A percentile compares a stretch with the other conserved stretches of the same genome.
Conservation (phyloP, 2,113 vertebrate genomes). For the Carassius gibelio region DNA sequence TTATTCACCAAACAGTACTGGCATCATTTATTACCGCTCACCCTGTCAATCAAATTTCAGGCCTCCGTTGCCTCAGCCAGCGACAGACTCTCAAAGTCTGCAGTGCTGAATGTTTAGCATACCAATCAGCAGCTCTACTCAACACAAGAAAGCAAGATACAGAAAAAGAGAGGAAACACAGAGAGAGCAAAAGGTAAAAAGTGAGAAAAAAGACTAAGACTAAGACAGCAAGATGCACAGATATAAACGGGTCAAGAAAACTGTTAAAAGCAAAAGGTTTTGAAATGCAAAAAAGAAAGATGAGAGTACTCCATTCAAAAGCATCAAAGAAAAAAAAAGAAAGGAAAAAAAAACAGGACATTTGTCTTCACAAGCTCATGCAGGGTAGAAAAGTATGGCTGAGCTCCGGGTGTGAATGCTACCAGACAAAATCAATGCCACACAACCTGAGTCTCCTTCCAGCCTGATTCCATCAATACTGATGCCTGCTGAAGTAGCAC, state of each 20-base stretch:
- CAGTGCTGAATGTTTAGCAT: constrained; percentile 60
- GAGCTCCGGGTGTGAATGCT: constrained; percentile 40
- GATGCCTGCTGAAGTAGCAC: constrained; percentile 11
- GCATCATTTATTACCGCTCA: constrained; percentile 67
- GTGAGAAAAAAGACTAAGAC: neutral
- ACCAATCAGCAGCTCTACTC: constrained; percentile 48
- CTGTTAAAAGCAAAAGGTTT: neutral
- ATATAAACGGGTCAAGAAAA: neutral
- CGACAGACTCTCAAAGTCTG: constrained; percentile 24
- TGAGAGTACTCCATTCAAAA: constrained; percentile 4
- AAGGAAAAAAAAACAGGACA: neutral
- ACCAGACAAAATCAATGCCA: constrained; percentile 47
- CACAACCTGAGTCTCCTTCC: constrained; percentile 32
- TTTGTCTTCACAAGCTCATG: constrained; percentile 19
- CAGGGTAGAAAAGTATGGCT: constrained; percentile 48
- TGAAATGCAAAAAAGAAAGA: constrained; percentile 41
- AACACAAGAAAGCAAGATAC: constrained; percentile 7
- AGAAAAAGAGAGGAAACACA: constrained; percentile 12
- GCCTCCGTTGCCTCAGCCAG: constrained; percentile 28
- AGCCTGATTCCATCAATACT: constrained; percentile 47
- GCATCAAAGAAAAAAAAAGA: neutral
- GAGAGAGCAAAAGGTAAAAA: no score
- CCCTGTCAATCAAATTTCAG: constrained; percentile 64
- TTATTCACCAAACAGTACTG: constrained; percentile 50
- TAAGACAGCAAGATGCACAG: neutral